Base-by-base conservation (phyloP, 2,113 vertebrate genomes). In the Catharus bicknelli region DNA sequence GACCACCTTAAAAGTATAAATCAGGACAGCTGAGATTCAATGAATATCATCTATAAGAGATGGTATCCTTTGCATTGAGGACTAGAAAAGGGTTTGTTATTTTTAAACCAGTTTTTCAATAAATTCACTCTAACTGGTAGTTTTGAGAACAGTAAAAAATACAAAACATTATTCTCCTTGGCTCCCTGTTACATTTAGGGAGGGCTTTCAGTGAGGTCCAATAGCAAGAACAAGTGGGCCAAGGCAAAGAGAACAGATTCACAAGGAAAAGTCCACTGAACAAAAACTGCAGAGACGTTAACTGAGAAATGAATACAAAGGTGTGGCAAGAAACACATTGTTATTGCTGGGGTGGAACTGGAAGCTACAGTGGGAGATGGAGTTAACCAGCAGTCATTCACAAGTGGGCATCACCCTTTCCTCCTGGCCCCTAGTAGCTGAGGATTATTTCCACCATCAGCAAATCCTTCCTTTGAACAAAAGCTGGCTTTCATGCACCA, bases 321-420 rank as follows among this genome's bases (percentile, higher is more conserved):
- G 17, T 38, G 29, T 18, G 34, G 50, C 55, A 80, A 58, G 45
- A 73, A 69, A 21, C 2, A 5, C 2, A 0, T 1, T 57, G 29
- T 14, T 42, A 18, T 14, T 90, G 27, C 21, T 70, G 64, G 32
- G 88, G 10, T 0, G 0, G 40, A 83, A 45, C 55, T 38, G 38
- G 69, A 72, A 89, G 21, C 21, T 4, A 0, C 0, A 0, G 19
- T 13, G 16, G 14, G 38, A 85, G 72, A 57, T 15, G 10, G 18
- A 68, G 43, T 48, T 61, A 27, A 67, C 23, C 2, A 4, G 26
- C 26, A 34, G 32, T 7, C 64, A 36, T 48, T 75, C 34, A 43
- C 53, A 90, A 83, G 47, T 7, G 22, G 47, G 29, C 25, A 88
- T 29, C 51, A 43, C 6, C 18, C 6, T 69, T 17, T 74, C 54